Evolutionary conservation across 2,888 invertebrate genomes (phyloP).

Genomic region (Epirrhoe alternata): DNA sequence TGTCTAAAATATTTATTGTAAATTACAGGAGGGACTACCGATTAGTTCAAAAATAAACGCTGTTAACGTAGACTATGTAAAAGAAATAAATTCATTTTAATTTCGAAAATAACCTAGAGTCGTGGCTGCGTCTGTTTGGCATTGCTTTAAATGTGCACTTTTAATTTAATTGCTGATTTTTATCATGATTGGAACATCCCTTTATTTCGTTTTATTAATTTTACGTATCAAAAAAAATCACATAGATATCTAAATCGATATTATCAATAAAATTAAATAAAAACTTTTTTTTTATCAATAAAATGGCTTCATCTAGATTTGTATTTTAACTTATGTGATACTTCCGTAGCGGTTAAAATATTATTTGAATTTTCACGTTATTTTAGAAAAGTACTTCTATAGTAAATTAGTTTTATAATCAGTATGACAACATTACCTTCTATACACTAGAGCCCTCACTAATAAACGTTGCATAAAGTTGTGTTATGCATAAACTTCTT

Average conservation of each 20-base stretch:
- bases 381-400: not conserved
- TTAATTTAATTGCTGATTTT: not conserved
- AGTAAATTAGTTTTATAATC: constrained; percentile 1
- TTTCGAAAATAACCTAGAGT: not conserved
- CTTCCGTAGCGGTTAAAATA: not conserved
- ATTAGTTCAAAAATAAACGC: not conserved
- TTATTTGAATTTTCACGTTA: not conserved
- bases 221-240: not conserved
- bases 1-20: too few relatives aligned
- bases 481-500: too few relatives aligned
- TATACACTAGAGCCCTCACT: too few relatives aligned
- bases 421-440: not conserved
- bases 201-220: not conserved
- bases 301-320: not conserved
- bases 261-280: not conserved
- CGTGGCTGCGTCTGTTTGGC: not conserved
- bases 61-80: too few relatives aligned
- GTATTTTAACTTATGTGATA: constrained; percentile 12
- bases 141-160: not conserved
- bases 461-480: too few relatives aligned
- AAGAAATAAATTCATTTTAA: too few relatives aligned
- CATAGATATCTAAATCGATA: not conserved
- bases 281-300: constrained; percentile 1
- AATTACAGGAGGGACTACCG: not conserved
- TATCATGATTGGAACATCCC: not conserved